Base-by-base conservation (phyloP, 1,140 invertebrate species). In the Hycleus phaleratus region DNA sequence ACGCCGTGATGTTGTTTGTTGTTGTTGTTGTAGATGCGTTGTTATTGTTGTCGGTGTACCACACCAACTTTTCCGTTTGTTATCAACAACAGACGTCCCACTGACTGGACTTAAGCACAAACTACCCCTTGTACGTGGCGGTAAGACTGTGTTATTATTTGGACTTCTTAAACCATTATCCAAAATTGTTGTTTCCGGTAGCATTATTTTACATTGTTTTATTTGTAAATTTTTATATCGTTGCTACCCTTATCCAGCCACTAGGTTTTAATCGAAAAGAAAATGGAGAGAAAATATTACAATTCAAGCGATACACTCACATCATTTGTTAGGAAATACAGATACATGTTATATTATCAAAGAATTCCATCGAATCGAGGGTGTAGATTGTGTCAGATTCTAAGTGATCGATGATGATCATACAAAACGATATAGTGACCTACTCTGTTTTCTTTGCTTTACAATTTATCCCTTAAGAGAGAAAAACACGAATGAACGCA, bases 141-240 rank as follows among this genome's bases (percentile, higher is more conserved):
- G 58, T 47, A 68, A 53, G 43, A 59, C 63, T 6, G 62, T 66
- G 56, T 70, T 70, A 47, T 65, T 65, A 44, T 70, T 70, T 9
- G 68, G 68, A 53, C 68, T 70, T n/a, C 69, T 61, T n/a, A 70
- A 58, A n/a, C 66, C 68, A 60, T 72, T 72, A 62, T 72, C 70
- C 51, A 71, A 55, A 45, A 58, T 32, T 32, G 56, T 25, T 38
- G 61, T 65, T 62, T 71, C 70, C 46, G 70, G 70, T 55, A 71
- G 59, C 70, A 71, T 71, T 6, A 4, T 42, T 42, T 3, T 6
- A 7, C 4, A 4, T 5, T 32, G 32, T 32, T 32, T 32, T 32
- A 32, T 3, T 32, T 32, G 7, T 7, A 2, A 32, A 32, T 5
- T 32, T 32, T 32, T 7, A 7, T 38, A 26, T 49, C 25, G 26